Percentiles rank a stretch among this genome's conserved stretches.
These are phyloP conservation scores for Axinella damicornis DNA, from an alignment of 37 sponge, comb jelly and placozoan species.

Conservation along the genomic window DNA sequence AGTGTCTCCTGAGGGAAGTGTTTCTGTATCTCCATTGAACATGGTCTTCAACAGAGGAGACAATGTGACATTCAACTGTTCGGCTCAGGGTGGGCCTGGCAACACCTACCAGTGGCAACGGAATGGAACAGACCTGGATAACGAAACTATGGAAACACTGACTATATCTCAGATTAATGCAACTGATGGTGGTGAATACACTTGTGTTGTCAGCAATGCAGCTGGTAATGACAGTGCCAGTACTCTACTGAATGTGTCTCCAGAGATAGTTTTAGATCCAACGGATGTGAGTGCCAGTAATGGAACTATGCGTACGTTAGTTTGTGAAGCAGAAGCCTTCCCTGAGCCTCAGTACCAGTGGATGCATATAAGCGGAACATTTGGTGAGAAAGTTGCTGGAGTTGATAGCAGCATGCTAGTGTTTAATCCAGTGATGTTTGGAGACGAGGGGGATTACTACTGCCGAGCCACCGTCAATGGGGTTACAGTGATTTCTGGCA, in stretches of 20 bases:
- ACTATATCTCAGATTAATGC: not conserved
- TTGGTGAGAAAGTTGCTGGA: not conserved
- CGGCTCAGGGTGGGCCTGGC: conserved; percentile 24
- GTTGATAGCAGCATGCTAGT: not conserved
- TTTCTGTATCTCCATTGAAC: not conserved
- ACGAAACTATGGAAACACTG: not conserved
- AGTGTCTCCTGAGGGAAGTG: conserved; percentile 50
- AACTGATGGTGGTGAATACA: conserved; percentile 50
- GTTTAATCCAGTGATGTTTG: conserved; percentile 7
- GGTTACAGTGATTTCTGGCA: too few species aligned
- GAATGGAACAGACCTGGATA: not conserved
- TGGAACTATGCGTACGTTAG: not conserved
- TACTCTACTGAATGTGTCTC: not conserved
- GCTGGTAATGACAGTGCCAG: conserved; percentile 14
- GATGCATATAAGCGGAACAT: not conserved
- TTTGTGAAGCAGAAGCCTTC: conserved; percentile 28
- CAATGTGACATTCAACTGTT: conserved; percentile 10
- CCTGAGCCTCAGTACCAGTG: conserved; percentile 21
- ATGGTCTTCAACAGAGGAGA: not conserved
- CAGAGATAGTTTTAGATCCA: not conserved
- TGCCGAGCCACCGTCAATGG: not conserved
- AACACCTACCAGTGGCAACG: conserved; percentile 14
- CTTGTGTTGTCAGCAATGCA: conserved; percentile 40
- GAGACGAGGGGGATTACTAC: conserved; percentile 20
- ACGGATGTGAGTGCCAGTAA: not conserved